Base-by-base conservation (phyloP, 2,797 vertebrate species). In the Leucoraja ocellata region DNA sequence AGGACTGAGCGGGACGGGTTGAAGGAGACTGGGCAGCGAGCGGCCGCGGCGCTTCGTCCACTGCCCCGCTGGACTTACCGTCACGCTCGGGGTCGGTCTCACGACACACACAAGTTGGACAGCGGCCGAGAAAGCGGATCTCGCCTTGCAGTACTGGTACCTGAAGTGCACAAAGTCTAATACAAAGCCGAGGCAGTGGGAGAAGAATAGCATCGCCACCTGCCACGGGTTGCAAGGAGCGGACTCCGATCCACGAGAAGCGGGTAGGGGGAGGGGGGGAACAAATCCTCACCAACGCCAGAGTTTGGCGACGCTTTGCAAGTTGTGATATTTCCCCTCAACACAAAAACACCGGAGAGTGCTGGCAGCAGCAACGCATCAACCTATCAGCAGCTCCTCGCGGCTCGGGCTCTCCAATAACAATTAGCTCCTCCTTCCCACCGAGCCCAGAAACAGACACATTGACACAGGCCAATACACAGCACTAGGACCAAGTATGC, bases 131-230 rank as follows among this genome's bases (percentile, higher is more conserved):
- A 97, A 97, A 93, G 96, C 96, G 94, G 96, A 95, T 94, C 96
- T 97, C 91, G 96, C 96, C 94, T 96, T 96, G 94, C 95, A 96
- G 94, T 96, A 96, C 94, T 96, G 97, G 94, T 96, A 97, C 88
- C 96, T 95, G 94, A 97, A 95, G 94, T 97, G 96, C 92, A 97
- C 96, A 77, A 97, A 96, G 95, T 97, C 97, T 95, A 97, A 96
- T 94, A 97, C 96, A 95, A 96, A 96, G 95, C 96, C 96, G 96
- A 97, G 97, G 95, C 97, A 97, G 96, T 97, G 96, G 95, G 96
- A 96, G 94, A 97, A 97, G 96, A 97, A 97, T 96, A 97, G 96
- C 97, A 97, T 97, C 96, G 94, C 96, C 96, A 96, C 96, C 96
- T 96, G 21, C 13, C 68, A 14, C 11, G 21, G 5, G 28, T 25